Percentiles rank a stretch among this genome's conserved stretches.
Conservation (phyloP, 30 jellyfish, hydroid and myxozoan genomes). For the Turritopsis rubra region DNA sequence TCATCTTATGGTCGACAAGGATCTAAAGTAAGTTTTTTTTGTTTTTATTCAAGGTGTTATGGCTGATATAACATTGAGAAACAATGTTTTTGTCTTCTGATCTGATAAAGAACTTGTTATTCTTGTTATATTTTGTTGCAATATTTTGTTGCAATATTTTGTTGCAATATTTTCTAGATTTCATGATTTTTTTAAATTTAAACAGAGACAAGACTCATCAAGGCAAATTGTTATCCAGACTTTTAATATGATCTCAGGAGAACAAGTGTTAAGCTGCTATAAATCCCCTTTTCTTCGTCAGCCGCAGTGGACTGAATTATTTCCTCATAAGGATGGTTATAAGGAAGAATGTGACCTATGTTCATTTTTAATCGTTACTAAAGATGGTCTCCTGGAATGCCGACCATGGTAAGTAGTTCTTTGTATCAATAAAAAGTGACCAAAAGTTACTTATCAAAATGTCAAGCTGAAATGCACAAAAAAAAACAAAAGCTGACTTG, state of each 20-base stretch:
- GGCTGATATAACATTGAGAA: no score
- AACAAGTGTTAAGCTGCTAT: conserved; percentile 46
- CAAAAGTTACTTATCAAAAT: no score
- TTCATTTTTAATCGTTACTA: conserved; percentile 62
- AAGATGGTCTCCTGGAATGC: conserved; percentile 75
- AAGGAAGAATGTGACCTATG: conserved; percentile 42
- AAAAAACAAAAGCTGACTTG: no score
- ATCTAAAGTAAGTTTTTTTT: neutral
- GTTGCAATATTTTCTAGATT: no score
- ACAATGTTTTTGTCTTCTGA: no score
- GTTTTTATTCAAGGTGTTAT: no score
- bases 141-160: no score
- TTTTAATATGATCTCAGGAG: conserved; percentile 36
- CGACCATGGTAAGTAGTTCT: conserved; percentile 58
- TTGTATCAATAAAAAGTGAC: no score
- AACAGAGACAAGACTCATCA: conserved; percentile 20
- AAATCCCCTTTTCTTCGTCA: conserved; percentile 50
- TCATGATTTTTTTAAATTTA: no score
- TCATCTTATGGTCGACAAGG: conserved; percentile 17
- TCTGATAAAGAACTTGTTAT: no score
- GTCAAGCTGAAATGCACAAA: no score
- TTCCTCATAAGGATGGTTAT: conserved; percentile 71
- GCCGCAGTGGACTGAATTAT: conserved; percentile 45
- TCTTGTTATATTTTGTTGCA: no score
- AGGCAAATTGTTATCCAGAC: conserved; percentile 49